Conservation (phyloP, 2,888 invertebrate species). For the Aromia moschata region DNA sequence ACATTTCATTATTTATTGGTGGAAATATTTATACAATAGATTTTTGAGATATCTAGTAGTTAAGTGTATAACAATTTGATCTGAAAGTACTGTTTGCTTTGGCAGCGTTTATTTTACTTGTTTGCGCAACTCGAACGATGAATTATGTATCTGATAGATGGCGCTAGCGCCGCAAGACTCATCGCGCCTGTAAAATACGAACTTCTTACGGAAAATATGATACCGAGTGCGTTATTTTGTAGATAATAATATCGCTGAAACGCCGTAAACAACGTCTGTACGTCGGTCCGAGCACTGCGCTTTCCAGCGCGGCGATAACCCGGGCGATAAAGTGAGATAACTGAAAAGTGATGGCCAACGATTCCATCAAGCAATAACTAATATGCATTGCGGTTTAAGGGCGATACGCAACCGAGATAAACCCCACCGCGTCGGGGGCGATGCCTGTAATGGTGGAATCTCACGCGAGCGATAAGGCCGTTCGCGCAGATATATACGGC, state of each 20-base stretch:
- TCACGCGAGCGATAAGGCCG: conserved; percentile 55
- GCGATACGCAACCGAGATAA: conserved; percentile 55
- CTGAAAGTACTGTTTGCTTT: no score
- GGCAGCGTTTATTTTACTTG: no score
- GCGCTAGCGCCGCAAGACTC: no score
- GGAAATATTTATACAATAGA: no score
- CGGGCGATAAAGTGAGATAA: conserved; percentile 44
- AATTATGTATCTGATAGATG: no score
- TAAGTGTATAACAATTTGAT: no score
- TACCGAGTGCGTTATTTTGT: conserved; percentile 42
- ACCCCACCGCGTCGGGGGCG: conserved; percentile 51
- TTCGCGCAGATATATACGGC: conserved; percentile 37
- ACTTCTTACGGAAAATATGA: conserved; percentile 41
- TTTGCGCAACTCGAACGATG: no score
- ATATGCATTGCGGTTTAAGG: conserved; percentile 57
- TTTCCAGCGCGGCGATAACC: conserved; percentile 31
- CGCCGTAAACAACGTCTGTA: conserved; percentile 40
- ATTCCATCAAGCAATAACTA: conserved; percentile 58
- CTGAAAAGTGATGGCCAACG: conserved; percentile 55
- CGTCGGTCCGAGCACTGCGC: conserved; percentile 30
- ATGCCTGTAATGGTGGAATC: conserved; percentile 56
- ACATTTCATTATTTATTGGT: no score
- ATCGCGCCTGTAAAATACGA: conserved; percentile 35
- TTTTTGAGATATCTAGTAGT: no score
- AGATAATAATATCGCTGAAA: conserved; percentile 47